These are phyloP conservation scores for Parelbella ahira DNA, from an alignment of 2,888 invertebrate species.

Conservation along the genomic window DNA sequence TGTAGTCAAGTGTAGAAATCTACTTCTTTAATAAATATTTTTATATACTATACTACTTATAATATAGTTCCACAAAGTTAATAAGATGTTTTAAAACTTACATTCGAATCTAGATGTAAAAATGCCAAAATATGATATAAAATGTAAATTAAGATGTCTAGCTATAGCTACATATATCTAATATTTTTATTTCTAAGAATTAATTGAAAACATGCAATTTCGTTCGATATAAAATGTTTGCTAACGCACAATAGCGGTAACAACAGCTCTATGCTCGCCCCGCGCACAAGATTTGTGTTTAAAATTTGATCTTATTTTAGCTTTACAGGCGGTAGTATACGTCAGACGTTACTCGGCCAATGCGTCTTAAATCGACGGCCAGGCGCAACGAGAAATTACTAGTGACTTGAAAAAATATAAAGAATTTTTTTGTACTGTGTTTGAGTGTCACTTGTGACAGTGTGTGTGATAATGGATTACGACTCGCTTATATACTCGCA, in stretches of 20 bases:
- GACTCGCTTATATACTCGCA: conserved; percentile 83
- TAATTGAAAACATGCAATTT: no score
- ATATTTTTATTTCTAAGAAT: no score
- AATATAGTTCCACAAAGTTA: no score
- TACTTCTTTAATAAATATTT: no score
- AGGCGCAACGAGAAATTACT: conserved; percentile 38
- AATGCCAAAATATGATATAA: no score
- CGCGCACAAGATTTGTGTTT: conserved; percentile 77
- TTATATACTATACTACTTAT: no score
- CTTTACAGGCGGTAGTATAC: conserved; percentile 77
- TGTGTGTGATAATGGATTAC: conserved; percentile 79
- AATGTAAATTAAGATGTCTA: no score
- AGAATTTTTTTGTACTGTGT: conserved; percentile 15
- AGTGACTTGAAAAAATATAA: conserved; percentile 32
- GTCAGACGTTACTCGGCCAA: conserved; percentile 71
- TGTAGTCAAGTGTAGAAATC: no score
- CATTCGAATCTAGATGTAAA: no score
- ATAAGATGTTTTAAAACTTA: no score
- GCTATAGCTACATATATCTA: no score
- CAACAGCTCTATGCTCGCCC: conserved; percentile 55
- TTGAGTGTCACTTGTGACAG: conserved; percentile 34
- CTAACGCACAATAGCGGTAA: conserved; percentile 35
- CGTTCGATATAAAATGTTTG: no score
- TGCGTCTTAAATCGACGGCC: conserved; percentile 75
- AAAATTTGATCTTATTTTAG: conserved; percentile 82